A percentile compares a stretch with the other conserved stretches of the same genome.
phyloP scores from a whole-genome alignment of 92 coral and sea anemone species.

The Nematostella vectensis region DNA sequence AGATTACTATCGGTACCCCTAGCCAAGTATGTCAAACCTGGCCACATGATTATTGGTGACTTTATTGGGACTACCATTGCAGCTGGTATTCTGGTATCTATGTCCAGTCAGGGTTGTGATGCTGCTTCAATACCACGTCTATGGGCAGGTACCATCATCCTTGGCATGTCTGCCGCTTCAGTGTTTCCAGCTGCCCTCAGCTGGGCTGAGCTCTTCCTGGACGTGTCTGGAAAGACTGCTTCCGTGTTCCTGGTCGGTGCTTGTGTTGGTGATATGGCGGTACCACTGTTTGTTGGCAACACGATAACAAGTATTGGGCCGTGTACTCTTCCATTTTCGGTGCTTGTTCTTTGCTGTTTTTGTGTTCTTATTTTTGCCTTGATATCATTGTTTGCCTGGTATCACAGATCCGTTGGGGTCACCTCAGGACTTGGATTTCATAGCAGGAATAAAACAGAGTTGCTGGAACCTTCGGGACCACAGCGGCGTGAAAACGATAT shows the following conservation, averaged over 20 bases:
- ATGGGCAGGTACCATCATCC: slow-evolving; percentile 78
- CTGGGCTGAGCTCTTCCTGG: slow-evolving; percentile 74
- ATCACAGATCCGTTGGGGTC: background rate
- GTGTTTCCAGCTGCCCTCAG: slow-evolving; percentile 70
- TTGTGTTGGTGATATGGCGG: slow-evolving; percentile 79
- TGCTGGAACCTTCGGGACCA: background rate
- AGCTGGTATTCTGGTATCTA: slow-evolving; percentile 53
- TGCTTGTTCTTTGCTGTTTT: slow-evolving; percentile 30
- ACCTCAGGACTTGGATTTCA: background rate
- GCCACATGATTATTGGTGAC: slow-evolving; percentile 51
- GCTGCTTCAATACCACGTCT: slow-evolving; percentile 29
- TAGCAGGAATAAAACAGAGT: background rate
- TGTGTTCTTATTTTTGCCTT: background rate
- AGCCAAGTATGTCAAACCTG: slow-evolving; percentile 51
- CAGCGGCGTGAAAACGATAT: background rate
- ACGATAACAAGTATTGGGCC: slow-evolving; percentile 64
- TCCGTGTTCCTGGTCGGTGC: slow-evolving; percentile 79
- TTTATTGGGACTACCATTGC: slow-evolving; percentile 61
- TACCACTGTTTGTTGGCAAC: slow-evolving; percentile 74
- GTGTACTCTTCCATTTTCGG: slow-evolving; percentile 53
- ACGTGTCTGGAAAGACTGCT: slow-evolving; percentile 74
- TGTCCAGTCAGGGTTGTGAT: slow-evolving; percentile 39
- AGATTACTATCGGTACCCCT: slow-evolving; percentile 73
- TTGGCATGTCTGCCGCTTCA: slow-evolving; percentile 89
- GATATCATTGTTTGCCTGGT: background rate